phyloP scores from a whole-genome alignment of 2,797 vertebrate genomes.

The Adrianichthys oophorus region DNA sequence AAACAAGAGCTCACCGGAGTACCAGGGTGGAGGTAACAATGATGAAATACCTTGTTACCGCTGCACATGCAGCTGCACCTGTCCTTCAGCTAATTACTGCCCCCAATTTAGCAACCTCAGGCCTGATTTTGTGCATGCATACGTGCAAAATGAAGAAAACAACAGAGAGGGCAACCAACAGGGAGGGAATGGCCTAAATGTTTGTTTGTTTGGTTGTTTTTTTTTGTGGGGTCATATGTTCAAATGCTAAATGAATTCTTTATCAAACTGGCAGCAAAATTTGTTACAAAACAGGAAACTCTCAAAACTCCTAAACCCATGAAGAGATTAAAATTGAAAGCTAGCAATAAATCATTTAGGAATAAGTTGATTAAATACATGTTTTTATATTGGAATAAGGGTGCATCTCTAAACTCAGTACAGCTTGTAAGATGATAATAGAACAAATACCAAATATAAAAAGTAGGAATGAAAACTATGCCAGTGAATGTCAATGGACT shows the following conservation, averaged over 20 bases:
- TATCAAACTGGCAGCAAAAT: constrained; percentile 47
- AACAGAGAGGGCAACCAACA: constrained; percentile 10
- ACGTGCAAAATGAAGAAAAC: constrained; percentile 6
- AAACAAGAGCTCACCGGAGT: constrained; percentile 69
- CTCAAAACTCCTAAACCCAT: too few species aligned
- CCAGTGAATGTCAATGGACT: too few species aligned
- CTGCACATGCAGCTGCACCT: constrained; percentile 75
- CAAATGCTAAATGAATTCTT: constrained; percentile 48
- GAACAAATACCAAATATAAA: too few species aligned
- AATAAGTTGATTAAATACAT: too few species aligned
- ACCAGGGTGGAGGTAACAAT: constrained; percentile 67
- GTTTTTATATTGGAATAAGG: too few species aligned
- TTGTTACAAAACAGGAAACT: constrained; percentile 9
- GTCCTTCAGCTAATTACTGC: constrained; percentile 77
- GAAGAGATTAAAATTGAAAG: too few species aligned
- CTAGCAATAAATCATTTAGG: too few species aligned
- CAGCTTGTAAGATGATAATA: too few species aligned
- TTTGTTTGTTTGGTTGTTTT: constrained; percentile 54
- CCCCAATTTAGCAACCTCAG: constrained; percentile 77
- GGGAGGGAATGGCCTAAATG: constrained; percentile 21
- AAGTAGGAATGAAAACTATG: too few species aligned
- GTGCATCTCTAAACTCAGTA: too few species aligned
- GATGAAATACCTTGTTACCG: constrained; percentile 80
- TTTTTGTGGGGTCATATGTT: constrained; percentile 51
- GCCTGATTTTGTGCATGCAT: constrained; percentile 35